These are phyloP conservation scores for Gallinago media DNA, from an alignment of 2,113 vertebrate genomes.

Conservation along the genomic window DNA sequence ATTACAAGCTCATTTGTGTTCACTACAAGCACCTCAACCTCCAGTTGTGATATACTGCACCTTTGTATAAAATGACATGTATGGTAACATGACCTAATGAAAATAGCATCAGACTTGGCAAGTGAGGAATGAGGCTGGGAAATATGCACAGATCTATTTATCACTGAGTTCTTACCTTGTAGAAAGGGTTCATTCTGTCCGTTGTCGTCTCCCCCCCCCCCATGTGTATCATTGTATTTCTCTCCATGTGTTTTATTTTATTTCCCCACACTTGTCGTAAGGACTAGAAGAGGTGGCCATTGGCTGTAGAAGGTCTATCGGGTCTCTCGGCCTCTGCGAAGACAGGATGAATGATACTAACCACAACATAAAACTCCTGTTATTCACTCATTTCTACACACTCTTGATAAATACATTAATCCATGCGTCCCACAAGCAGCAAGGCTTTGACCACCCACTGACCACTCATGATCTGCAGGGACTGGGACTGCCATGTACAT, in stretches of 20 bases:
- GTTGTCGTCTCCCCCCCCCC: no score
- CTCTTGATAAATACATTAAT: background rate
- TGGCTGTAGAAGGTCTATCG: background rate
- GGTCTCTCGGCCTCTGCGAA: background rate
- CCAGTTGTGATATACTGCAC: slow-evolving; percentile 76
- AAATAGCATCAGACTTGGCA: slow-evolving; percentile 66
- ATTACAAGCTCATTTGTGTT: slow-evolving; percentile 89
- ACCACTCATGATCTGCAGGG: background rate
- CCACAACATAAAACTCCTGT: background rate
- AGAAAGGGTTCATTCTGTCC: background rate
- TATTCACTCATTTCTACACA: background rate
- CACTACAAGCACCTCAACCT: slow-evolving; percentile 85
- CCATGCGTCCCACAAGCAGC: background rate
- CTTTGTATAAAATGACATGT: slow-evolving; percentile 69
- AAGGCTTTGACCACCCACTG: background rate
- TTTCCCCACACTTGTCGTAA: background rate
- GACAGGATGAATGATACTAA: background rate
- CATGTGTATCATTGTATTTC: background rate
- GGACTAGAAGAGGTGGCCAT: background rate
- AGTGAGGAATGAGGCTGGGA: slow-evolving; percentile 67
- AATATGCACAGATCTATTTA: slow-evolving; percentile 58
- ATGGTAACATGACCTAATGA: slow-evolving; percentile 70
- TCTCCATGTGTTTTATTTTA: background rate
- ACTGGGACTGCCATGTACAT: rapidly evolving
- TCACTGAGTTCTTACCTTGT: slow-evolving; percentile 39